Evolutionary conservation across 2,888 invertebrate genomes (phyloP).

Genomic region (Thymelicus sylvestris): DNA sequence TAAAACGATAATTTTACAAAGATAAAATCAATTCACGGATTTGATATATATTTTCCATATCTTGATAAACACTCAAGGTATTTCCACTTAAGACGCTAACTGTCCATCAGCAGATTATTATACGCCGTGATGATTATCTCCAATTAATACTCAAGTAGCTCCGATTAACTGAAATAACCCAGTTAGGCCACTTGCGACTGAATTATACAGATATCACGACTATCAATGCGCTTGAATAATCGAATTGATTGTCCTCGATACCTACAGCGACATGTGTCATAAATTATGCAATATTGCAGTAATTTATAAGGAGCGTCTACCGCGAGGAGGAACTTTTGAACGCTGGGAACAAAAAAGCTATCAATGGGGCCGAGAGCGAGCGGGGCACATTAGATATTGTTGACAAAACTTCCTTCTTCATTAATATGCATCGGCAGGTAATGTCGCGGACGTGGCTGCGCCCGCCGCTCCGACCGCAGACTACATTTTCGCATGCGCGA

Average conservation of each 20-base stretch:
- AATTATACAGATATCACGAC: slow-evolving; percentile 59
- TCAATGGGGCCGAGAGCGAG: slow-evolving; percentile 74
- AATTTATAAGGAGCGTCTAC: slow-evolving; percentile 72
- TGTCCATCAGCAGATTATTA: slow-evolving; percentile 64
- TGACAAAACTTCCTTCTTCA: slow-evolving; percentile 83
- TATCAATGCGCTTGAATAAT: slow-evolving; percentile 59
- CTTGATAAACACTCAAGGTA: slow-evolving; percentile 62
- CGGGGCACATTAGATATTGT: slow-evolving; percentile 84
- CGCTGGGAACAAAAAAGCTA: slow-evolving; percentile 69
- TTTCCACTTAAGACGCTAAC: slow-evolving; percentile 61
- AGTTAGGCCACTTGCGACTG: slow-evolving; percentile 69
- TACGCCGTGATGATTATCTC: slow-evolving; percentile 74
- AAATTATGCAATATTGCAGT: slow-evolving; percentile 72
- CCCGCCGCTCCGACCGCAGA: slow-evolving; percentile 55
- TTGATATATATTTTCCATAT: slow-evolving; percentile 44
- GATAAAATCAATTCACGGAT: slow-evolving; percentile 45
- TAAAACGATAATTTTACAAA: slow-evolving; percentile 45
- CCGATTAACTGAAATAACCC: slow-evolving; percentile 78
- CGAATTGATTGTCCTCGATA: slow-evolving; percentile 60
- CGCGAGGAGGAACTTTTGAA: slow-evolving; percentile 63
- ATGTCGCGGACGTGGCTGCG: slow-evolving; percentile 76
- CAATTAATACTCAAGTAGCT: slow-evolving; percentile 74
- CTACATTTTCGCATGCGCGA: slow-evolving; percentile 76
- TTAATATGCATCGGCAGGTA: slow-evolving; percentile 83
- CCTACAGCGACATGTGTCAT: slow-evolving; percentile 57